phyloP scores from a whole-genome alignment of 2,113 vertebrate genomes.

The Hippopotamus amphibius region DNA sequence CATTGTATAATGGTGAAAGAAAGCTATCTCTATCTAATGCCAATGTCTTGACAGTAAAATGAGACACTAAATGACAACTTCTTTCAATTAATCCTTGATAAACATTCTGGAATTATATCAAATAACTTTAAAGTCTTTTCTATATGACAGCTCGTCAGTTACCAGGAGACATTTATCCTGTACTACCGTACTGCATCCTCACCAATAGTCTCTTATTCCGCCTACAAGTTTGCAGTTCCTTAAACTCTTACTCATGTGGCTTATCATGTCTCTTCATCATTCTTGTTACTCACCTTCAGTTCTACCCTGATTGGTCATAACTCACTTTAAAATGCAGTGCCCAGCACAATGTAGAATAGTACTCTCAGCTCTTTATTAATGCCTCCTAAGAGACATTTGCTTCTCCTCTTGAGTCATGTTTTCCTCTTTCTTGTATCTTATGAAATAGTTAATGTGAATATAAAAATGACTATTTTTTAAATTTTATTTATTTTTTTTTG shows the following conservation, averaged over 20 bases:
- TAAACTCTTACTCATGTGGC: not conserved
- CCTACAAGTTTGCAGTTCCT: not conserved
- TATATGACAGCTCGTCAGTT: constrained; percentile 41
- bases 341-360: not conserved
- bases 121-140: constrained; percentile 33
- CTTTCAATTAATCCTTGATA: constrained; percentile 51
- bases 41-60: constrained; percentile 61
- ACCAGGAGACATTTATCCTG: not conserved
- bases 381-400: not conserved
- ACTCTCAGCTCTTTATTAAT: not conserved
- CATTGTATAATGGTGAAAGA: constrained; percentile 21
- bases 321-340: not conserved
- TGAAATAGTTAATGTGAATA: not conserved
- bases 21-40: constrained; percentile 40
- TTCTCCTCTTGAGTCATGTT: not conserved
- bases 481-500: too few species aligned
- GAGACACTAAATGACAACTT: constrained; percentile 45
- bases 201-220: not conserved
- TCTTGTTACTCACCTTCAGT: not conserved
- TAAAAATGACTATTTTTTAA: constrained; percentile 23
- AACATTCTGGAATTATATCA: constrained; percentile 62
- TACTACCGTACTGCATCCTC: not conserved
- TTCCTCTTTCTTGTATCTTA: not conserved
- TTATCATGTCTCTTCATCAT: not conserved
- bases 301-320: not conserved